Conservation (phyloP, 2,888 invertebrate genomes). For the Yponomeuta evonymella region DNA sequence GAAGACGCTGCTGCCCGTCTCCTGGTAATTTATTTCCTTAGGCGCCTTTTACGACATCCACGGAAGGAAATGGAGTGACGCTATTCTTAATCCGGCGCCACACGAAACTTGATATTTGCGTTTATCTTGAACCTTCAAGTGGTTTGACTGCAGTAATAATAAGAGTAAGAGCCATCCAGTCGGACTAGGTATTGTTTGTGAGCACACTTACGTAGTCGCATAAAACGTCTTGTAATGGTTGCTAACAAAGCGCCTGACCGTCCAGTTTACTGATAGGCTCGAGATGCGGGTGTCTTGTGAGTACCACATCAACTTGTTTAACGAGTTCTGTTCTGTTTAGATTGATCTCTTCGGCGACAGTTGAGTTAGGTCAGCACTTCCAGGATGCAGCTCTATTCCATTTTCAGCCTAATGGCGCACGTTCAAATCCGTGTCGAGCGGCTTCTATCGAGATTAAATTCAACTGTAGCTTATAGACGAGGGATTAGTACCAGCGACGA, state of each 20-base stretch:
- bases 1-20: too few relatives aligned
- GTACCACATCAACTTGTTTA: background rate
- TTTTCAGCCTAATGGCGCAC: constrained; percentile 17
- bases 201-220: background rate
- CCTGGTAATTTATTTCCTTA: too few relatives aligned
- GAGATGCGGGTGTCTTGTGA: constrained; percentile 15
- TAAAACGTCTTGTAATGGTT: background rate
- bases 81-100: too few relatives aligned
- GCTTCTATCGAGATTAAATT: constrained; percentile 41
- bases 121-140: background rate
- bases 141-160: background rate
- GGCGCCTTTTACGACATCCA: too few relatives aligned
- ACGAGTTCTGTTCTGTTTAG: constrained; percentile 2
- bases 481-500: constrained; percentile 67
- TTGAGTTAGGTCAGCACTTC: constrained; percentile 14
- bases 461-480: constrained; percentile 43
- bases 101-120: background rate
- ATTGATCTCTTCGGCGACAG: constrained; percentile 3
- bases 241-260: constrained; percentile 8
- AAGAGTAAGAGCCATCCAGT: background rate
- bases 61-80: too few relatives aligned
- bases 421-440: constrained; percentile 35
- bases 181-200: background rate
- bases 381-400: constrained; percentile 12
- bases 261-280: background rate